A percentile compares a stretch with the other conserved stretches of the same genome.
phyloP scores from a whole-genome alignment of 2,888 invertebrate genomes.

The Tiphia femorata region DNA sequence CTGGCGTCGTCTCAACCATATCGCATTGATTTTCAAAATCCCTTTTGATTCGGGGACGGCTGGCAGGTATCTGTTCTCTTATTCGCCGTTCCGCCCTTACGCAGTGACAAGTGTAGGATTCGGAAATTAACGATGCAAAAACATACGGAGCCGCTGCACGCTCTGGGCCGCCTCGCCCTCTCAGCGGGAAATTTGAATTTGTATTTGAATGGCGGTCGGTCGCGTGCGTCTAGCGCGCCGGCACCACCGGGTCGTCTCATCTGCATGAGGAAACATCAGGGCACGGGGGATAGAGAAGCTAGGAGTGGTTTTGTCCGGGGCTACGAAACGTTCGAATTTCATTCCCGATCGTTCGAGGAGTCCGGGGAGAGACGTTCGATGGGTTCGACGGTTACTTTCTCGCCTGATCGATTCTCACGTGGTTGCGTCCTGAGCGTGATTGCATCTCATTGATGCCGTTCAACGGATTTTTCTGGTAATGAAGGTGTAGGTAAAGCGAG shows the following conservation, averaged over 20 bases:
- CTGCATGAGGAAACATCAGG: conserved; percentile 41
- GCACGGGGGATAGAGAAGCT: background rate
- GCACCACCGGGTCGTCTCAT: conserved; percentile 18
- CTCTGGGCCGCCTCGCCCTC: conserved; percentile 16
- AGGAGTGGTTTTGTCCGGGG: no score
- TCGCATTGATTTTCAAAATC: background rate
- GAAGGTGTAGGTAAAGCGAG: no score
- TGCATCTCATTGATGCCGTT: no score
- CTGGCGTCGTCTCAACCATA: no score
- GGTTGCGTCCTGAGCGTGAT: no score
- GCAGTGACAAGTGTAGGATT: conserved; percentile 42
- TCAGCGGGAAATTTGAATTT: conserved; percentile 47
- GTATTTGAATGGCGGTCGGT: conserved; percentile 48
- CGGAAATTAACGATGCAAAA: conserved; percentile 36
- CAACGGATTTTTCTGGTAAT: no score
- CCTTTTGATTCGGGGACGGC: background rate
- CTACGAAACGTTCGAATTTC: no score
- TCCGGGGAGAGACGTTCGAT: conserved; percentile 5
- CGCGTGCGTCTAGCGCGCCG: conserved; percentile 50
- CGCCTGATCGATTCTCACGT: no score
- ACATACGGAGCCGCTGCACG: background rate
- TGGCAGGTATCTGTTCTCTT: conserved; percentile 26
- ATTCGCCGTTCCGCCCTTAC: background rate
- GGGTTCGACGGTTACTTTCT: conserved; percentile 35
- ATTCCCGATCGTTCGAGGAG: no score